These are phyloP conservation scores for Trichonephila clavata DNA, from an alignment of 1,140 invertebrate genomes.

Conservation along the genomic window DNA sequence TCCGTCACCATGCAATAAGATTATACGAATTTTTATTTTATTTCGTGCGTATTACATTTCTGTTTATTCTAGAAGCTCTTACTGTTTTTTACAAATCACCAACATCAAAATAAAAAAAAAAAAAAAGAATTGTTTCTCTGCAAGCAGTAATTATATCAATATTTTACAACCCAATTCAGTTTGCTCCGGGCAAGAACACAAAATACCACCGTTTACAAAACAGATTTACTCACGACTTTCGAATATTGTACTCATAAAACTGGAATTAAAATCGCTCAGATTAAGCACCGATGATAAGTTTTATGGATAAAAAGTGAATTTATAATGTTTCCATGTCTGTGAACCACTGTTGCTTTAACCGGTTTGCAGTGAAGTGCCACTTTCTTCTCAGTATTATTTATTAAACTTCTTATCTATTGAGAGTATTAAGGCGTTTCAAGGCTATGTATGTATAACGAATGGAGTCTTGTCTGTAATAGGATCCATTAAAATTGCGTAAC, in stretches of 20 bases:
- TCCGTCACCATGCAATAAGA: too few relatives aligned
- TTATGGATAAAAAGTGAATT: neutral
- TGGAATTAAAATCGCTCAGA: neutral
- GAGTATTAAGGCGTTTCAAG: conserved; percentile 20
- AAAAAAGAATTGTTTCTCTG: neutral
- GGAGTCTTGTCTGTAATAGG: neutral
- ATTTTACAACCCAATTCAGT: neutral
- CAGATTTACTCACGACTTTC: neutral
- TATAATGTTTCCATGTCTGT: neutral
- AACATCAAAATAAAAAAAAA: neutral
- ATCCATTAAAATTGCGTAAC: neutral
- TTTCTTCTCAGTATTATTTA: neutral
- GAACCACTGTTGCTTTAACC: neutral
- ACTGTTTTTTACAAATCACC: too few relatives aligned
- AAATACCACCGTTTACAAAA: neutral
- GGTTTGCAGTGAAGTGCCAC: neutral
- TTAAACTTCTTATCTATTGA: neutral
- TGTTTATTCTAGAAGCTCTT: too few relatives aligned
- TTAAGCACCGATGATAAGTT: neutral
- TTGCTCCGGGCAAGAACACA: neutral
- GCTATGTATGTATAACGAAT: neutral
- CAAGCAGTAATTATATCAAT: neutral
- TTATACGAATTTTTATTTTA: too few relatives aligned
- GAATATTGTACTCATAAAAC: neutral
- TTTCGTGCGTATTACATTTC: too few relatives aligned